Base-by-base conservation (phyloP, 2,113 vertebrate genomes). In the Engystomops pustulosus region DNA sequence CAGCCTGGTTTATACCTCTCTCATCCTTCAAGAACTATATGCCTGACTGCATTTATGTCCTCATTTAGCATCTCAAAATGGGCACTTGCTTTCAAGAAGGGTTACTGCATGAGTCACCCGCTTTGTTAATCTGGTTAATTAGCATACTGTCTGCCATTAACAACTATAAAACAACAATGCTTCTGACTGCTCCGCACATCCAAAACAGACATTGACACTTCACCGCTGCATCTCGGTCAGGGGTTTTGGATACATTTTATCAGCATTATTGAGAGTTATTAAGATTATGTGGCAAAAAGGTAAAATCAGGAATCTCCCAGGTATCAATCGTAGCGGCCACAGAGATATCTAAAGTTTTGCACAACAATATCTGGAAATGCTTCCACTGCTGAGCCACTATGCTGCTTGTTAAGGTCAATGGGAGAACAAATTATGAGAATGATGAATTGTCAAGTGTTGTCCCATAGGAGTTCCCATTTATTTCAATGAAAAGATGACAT, bases 41-140 rank as follows among this genome's bases (percentile, higher is more conserved):
- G 91, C 89, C 90, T 92, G 91, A 87, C 88, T 93, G 89, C 90
- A 89, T 93, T 93, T 92, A 90, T 89, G 86, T 90, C 87, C 89
- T 91, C 92, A 90, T 91, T 91, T 89, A 89, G 88, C 90, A 91
- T 92, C 92, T 92, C 90, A 92, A 91, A 94, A 92, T 88, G 88
- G 89, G 88, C 89, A 89, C 89, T 92, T 92, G 88, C 88, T 90
- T 91, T 92, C 88, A 88, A 90, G 90, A 91, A 89, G 89, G 91
- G 88, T 91, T 92, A 90, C 86, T 87, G 88, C 88, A 90, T 92
- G 91, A 93, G 90, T 93, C 93, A 93, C 88, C 89, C 87, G 90
- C 91, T 95, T 92, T 91, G 91, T 91, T 93, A 92, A 92, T 90
- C 89, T 91, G 89, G 89, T 90, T 93, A 93, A 93, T 94, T 94